These are phyloP conservation scores for Dendrophyllia cribrosa DNA, from an alignment of 64 coral and sea anemone genomes.

Conservation along the genomic window DNA sequence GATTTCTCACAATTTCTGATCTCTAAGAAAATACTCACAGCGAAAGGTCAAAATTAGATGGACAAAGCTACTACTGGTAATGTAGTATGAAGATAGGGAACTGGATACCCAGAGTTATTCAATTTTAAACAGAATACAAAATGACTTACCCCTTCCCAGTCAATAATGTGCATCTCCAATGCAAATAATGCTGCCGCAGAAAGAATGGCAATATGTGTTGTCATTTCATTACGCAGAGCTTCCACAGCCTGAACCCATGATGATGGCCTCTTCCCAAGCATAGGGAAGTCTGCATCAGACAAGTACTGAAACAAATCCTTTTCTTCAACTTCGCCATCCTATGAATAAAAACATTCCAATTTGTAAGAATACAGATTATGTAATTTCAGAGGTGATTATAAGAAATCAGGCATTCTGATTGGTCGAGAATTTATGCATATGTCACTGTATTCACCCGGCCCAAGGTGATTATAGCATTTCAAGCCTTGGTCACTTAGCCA, in stretches of 20 bases:
- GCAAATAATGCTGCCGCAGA: slow-evolving; percentile 47
- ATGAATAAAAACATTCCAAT: slow-evolving; percentile 23
- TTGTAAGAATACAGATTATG: background rate
- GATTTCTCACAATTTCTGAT: background rate
- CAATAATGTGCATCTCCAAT: slow-evolving; percentile 53
- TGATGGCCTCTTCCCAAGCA: background rate
- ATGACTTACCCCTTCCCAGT: slow-evolving; percentile 49
- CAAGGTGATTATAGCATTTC: slow-evolving; percentile 10
- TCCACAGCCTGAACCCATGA: slow-evolving; percentile 28
- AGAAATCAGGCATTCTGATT: slow-evolving; percentile 24
- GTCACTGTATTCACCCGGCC: background rate
- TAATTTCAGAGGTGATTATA: slow-evolving; percentile 19
- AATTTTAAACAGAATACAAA: no score
- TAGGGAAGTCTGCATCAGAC: slow-evolving; percentile 44
- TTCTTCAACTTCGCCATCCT: slow-evolving; percentile 23
- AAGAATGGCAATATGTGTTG: slow-evolving; percentile 32
- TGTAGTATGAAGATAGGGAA: no score
- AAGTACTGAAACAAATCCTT: slow-evolving; percentile 45
- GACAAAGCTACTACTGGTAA: no score
- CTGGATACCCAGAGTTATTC: no score
- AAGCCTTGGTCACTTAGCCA: no score
- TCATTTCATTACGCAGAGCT: slow-evolving; percentile 56
- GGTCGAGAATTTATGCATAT: background rate
- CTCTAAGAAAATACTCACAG: no score
- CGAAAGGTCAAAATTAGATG: no score